Conservation (phyloP, 2,113 vertebrate species). For the Peromyscus leucopus region DNA sequence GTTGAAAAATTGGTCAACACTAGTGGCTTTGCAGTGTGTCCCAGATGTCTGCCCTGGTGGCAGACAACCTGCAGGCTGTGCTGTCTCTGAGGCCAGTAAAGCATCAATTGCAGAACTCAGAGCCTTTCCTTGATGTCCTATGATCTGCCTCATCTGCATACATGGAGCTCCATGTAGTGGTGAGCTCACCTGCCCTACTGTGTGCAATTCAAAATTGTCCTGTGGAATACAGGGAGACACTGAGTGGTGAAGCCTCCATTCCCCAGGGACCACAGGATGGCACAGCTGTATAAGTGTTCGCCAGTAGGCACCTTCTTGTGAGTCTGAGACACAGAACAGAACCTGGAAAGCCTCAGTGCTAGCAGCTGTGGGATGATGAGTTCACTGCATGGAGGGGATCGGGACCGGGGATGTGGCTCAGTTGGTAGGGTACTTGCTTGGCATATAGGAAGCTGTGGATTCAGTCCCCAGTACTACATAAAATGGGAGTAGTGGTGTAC, state of each 20-base stretch:
- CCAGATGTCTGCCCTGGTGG: too few relatives aligned
- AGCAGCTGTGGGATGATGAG: not conserved
- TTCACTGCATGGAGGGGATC: not conserved
- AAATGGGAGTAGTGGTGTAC: not conserved
- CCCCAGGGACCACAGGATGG: too few relatives aligned
- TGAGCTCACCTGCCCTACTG: too few relatives aligned
- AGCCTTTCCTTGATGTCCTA: accelerated
- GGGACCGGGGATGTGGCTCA: not conserved
- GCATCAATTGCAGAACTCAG: not conserved
- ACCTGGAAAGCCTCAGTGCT: too few relatives aligned
- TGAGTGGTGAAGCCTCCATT: not conserved
- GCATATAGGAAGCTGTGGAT: not conserved
- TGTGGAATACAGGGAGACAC: not conserved
- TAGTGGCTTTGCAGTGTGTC: not conserved
- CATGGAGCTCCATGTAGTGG: accelerated
- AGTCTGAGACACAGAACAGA: not conserved
- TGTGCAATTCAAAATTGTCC: not conserved
- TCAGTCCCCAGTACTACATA: not conserved
- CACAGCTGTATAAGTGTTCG: not conserved
- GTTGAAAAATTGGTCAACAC: not conserved
- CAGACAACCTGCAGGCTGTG: not conserved
- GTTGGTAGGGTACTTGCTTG: not conserved
- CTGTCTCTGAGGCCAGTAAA: accelerated
- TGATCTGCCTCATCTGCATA: accelerated
- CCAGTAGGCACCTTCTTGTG: not conserved